phyloP scores from a whole-genome alignment of 2,888 invertebrate genomes.

The Autographa gamma region DNA sequence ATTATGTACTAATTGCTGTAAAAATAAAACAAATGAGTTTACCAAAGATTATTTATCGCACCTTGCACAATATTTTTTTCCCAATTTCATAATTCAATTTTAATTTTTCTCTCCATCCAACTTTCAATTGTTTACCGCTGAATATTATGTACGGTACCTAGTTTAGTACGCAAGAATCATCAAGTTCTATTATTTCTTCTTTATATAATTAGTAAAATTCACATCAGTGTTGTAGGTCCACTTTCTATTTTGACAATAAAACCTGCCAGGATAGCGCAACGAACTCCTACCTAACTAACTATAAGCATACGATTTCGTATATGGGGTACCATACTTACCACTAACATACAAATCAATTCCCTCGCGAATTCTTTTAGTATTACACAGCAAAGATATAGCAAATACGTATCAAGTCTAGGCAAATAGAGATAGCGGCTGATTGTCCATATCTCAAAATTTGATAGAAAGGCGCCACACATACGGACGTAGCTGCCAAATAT shows the following conservation, averaged over 20 bases:
- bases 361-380: background rate
- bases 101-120: background rate
- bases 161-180: too few relatives aligned
- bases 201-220: too few relatives aligned
- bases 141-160: too few relatives aligned
- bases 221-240: background rate
- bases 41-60: background rate
- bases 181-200: too few relatives aligned
- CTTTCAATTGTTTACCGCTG: background rate
- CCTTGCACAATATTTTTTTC: background rate
- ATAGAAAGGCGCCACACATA: constrained; percentile 56
- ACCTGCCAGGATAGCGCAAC: background rate
- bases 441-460: constrained; percentile 46
- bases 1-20: constrained; percentile 24
- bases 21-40: constrained; percentile 9
- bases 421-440: constrained; percentile 37
- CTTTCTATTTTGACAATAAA: background rate
- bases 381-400: constrained; percentile 14
- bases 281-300: background rate
- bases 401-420: constrained; percentile 11
- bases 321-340: too few relatives aligned
- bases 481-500: constrained; percentile 30
- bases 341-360: background rate
- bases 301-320: background rate
- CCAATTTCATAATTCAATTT: background rate